Evolutionary conservation across 2,888 invertebrate species (phyloP).

Genomic region (Drosophila maculinotata): DNA sequence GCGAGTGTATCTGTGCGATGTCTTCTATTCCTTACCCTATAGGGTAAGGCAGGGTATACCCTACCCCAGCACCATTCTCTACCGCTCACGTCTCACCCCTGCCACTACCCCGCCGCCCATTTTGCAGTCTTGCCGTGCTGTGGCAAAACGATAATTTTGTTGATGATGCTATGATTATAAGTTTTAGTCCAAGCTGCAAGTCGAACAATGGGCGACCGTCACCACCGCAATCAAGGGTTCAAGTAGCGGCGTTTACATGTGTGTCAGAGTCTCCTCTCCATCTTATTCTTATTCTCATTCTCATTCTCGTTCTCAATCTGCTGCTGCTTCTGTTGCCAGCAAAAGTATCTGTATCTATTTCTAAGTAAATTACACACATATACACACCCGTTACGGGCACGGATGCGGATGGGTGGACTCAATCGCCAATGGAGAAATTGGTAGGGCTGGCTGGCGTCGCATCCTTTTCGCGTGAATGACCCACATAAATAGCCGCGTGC

Average conservation of each 20-base stretch:
- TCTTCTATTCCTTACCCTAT: constrained; percentile 5
- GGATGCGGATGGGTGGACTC: constrained; percentile 8
- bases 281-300: no score
- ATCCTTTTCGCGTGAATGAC: constrained; percentile 73
- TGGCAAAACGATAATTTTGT: constrained; percentile 75
- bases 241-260: constrained; percentile 57
- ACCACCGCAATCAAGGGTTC: constrained; percentile 65
- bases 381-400: constrained; percentile 16
- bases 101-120: background rate
- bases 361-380: constrained; percentile 70
- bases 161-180: constrained; percentile 78
- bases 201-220: constrained; percentile 63
- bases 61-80: no score
- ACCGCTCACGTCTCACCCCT: background rate
- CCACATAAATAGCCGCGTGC: constrained; percentile 71
- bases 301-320: background rate
- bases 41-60: no score
- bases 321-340: background rate
- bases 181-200: constrained; percentile 61
- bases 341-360: constrained; percentile 68
- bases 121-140: constrained; percentile 23
- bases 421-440: constrained; percentile 3
- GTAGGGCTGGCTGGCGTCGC: constrained; percentile 31
- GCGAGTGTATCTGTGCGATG: constrained; percentile 70
- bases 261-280: constrained; percentile 24